phyloP scores from a whole-genome alignment of 2,888 invertebrate genomes.

The Dioctria linearis region DNA sequence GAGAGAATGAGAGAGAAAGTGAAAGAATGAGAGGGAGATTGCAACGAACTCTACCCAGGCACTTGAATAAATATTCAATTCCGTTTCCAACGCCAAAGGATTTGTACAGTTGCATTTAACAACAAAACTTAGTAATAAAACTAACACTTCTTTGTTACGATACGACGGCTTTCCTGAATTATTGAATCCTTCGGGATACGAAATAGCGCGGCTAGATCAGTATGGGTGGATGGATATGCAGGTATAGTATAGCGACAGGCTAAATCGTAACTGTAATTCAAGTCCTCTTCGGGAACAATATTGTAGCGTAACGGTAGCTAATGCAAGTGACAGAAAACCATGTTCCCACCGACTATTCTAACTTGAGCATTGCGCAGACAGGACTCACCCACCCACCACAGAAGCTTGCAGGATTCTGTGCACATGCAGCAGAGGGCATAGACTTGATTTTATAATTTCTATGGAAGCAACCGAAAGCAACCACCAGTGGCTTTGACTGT shows the following conservation, averaged over 20 bases:
- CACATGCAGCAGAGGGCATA: slow-evolving; percentile 25
- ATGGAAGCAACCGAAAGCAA: slow-evolving; percentile 16
- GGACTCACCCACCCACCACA: neutral
- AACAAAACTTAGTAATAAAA: slow-evolving; percentile 50
- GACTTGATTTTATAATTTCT: slow-evolving; percentile 2
- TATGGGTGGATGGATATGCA: neutral
- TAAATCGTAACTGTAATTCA: slow-evolving; percentile 20
- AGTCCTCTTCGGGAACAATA: neutral
- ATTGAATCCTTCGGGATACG: neutral
- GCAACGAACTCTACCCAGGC: slow-evolving; percentile 39
- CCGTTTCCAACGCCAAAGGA: slow-evolving; percentile 6
- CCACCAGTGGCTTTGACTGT: slow-evolving; percentile 42
- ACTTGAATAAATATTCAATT: slow-evolving; percentile 52
- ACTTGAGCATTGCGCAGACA: slow-evolving; percentile 18
- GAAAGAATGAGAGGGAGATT: neutral
- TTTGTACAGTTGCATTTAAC: slow-evolving; percentile 49
- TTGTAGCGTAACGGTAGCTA: neutral
- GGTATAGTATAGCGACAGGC: neutral
- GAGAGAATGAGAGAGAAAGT: too few species aligned
- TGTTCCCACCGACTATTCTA: neutral
- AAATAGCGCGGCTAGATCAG: too few species aligned
- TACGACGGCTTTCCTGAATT: neutral
- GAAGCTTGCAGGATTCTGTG: neutral
- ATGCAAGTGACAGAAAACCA: slow-evolving; percentile 8
- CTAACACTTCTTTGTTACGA: neutral